Evolutionary conservation across 2,888 invertebrate species (phyloP), one percentile per base, ranked within the genome.

Genomic region (Tipula helvola): DNA sequence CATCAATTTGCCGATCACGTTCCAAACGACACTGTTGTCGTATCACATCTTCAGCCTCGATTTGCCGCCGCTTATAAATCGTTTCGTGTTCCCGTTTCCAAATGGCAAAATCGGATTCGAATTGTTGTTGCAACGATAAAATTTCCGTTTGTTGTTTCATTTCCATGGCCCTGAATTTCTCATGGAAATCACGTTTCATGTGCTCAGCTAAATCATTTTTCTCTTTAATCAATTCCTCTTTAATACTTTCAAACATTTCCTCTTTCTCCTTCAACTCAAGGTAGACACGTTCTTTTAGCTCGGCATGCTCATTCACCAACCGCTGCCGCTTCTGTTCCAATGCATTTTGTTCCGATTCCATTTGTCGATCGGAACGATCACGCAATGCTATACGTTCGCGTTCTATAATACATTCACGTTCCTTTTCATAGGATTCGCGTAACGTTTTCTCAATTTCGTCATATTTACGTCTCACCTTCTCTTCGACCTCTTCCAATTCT

Each of bases 1-100:
- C 90, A 88, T 97, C 96, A 87, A 96, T 96, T 91, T 96, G 96
- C 85, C 93, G 94, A 91, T 97, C 97, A 87, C 96, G 91, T 89
- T 97, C 96, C 86, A 93, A 92, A 90, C 94, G 94, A 89, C 94
- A 95, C 88, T 95, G 94, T 41, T 95, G 95, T 1, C 94, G 91
- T 89, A 97, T 94, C 88, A 93, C 93, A 87, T 93, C 92, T 91
- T 96, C 95, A 89, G 93, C 95, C 89, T 94, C 94, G 87, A 93
- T 93, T 86, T 96, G 91, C 10, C 93, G 90, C 41, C 93, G 88
- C 87, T 91, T 91, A 85, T 90, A 89, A 36, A 90, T 89, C 87
- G 90, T 91, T 88, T 92, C 93, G 88, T 93, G 94, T 88, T 95
- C 94, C 87, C 93, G 93, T 88, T 93, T 93, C 90, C 93, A 94